Conservation (phyloP, 37 sponge, comb jelly and placozoan species). For the Lycopodina hypogea region DNA sequence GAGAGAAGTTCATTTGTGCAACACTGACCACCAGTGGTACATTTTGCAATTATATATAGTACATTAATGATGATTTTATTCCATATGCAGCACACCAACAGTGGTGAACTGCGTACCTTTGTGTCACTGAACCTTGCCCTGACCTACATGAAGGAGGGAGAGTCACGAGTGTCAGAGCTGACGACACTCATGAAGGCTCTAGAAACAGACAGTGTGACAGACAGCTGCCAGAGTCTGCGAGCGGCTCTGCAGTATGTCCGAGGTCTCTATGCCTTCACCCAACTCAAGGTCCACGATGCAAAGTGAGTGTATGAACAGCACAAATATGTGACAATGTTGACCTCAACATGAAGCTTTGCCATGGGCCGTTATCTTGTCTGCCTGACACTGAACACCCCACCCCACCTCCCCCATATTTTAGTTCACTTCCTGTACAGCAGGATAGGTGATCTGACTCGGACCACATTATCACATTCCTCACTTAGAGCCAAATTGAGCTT, state of each 20-base stretch:
- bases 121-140: constrained; percentile 60
- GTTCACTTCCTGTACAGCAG: no score
- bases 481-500: no score
- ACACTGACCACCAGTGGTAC: no score
- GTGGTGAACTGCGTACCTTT: constrained; percentile 23
- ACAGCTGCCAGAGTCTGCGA: constrained; percentile 46
- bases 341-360: no score
- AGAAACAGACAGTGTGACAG: neutral
- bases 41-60: no score
- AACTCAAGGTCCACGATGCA: constrained; percentile 63
- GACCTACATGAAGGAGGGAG: constrained; percentile 48
- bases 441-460: no score
- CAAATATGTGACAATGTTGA: neutral
- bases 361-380: no score
- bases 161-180: constrained; percentile 27
- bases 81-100: constrained; percentile 66
- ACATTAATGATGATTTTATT: no score
- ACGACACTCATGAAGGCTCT: constrained; percentile 28
- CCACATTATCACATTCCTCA: no score
- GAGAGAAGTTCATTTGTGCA: no score
- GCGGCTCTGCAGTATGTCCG: constrained; percentile 53
- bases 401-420: no score
- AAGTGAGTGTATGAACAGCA: constrained; percentile 62
- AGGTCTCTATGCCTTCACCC: constrained; percentile 51
- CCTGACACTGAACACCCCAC: no score